These are phyloP conservation scores for Amblyraja radiata DNA, from an alignment of 2,797 vertebrate species.

Conservation along the genomic window DNA sequence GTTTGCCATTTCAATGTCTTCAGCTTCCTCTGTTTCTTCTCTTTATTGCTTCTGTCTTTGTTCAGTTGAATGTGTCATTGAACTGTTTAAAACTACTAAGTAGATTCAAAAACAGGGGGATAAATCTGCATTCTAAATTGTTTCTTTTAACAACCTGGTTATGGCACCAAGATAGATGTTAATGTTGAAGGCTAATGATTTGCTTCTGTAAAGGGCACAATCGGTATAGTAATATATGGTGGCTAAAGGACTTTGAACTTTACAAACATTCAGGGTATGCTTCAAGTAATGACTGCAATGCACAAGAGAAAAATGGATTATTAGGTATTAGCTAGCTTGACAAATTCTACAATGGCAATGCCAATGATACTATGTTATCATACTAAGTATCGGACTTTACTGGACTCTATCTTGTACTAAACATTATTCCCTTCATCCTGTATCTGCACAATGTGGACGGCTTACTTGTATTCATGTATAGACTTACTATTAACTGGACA, in stretches of 20 bases:
- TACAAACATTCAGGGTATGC: not conserved
- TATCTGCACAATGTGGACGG: too few species aligned
- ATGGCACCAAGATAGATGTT: not conserved
- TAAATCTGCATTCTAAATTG: constrained; percentile 2
- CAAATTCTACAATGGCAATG: not conserved
- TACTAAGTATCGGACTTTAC: too few species aligned
- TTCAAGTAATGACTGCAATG: not conserved
- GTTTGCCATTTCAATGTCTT: constrained; percentile 21
- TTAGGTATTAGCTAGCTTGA: not conserved
- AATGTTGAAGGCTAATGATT: not conserved
- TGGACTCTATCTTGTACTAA: too few species aligned
- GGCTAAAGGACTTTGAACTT: not conserved
- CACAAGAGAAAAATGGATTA: not conserved
- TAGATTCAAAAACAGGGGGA: not conserved
- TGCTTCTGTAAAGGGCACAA: not conserved
- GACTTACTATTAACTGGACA: too few species aligned
- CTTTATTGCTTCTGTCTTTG: constrained; percentile 27
- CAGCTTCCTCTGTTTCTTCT: constrained; percentile 24
- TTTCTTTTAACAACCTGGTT: not conserved
- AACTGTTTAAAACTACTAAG: constrained; percentile 28
- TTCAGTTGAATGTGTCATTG: constrained; percentile 1
- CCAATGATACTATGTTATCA: too few species aligned
- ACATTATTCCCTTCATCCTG: too few species aligned
- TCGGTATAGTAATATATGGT: not conserved
- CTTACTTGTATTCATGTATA: too few species aligned